Conservation (phyloP, 2,888 invertebrate genomes). For the Clostera curtula region DNA sequence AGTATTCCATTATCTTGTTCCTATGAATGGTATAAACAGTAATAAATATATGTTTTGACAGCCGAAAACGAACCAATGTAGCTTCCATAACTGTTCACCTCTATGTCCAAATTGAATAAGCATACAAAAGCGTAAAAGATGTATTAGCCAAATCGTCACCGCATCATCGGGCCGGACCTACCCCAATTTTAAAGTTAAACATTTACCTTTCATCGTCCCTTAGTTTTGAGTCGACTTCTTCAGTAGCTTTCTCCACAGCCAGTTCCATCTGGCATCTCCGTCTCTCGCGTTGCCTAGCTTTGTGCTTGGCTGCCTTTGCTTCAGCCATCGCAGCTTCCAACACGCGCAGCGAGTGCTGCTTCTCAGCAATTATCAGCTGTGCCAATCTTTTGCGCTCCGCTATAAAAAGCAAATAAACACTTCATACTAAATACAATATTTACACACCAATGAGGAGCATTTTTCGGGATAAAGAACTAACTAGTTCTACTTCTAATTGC, state of each 20-base stretch:
- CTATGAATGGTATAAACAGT: slow-evolving; percentile 33
- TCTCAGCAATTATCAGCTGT: slow-evolving; percentile 63
- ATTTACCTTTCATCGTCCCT: slow-evolving; percentile 53
- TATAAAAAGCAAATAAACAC: slow-evolving; percentile 24
- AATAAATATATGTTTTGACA: background rate
- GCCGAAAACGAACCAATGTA: background rate
- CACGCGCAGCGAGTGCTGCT: slow-evolving; percentile 60
- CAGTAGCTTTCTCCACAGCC: slow-evolving; percentile 41
- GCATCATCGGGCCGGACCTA: too few relatives aligned
- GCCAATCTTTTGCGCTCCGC: slow-evolving; percentile 63
- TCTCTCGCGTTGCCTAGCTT: slow-evolving; percentile 42
- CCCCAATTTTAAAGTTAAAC: background rate
- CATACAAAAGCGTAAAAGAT: too few relatives aligned
- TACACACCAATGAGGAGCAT: too few relatives aligned
- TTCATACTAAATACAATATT: too few relatives aligned
- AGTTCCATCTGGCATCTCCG: slow-evolving; percentile 35
- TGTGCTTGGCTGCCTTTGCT: slow-evolving; percentile 51
- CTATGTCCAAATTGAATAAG: too few relatives aligned
- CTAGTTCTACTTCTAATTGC: too few relatives aligned
- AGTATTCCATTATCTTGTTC: slow-evolving; percentile 76
- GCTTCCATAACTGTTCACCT: too few relatives aligned
- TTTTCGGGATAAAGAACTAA: too few relatives aligned
- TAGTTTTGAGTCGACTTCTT: slow-evolving; percentile 54
- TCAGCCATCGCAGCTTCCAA: slow-evolving; percentile 65
- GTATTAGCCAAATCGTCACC: too few relatives aligned